Conservation (phyloP, 2,797 vertebrate genomes). For the Melanotaenia pygmaea region DNA sequence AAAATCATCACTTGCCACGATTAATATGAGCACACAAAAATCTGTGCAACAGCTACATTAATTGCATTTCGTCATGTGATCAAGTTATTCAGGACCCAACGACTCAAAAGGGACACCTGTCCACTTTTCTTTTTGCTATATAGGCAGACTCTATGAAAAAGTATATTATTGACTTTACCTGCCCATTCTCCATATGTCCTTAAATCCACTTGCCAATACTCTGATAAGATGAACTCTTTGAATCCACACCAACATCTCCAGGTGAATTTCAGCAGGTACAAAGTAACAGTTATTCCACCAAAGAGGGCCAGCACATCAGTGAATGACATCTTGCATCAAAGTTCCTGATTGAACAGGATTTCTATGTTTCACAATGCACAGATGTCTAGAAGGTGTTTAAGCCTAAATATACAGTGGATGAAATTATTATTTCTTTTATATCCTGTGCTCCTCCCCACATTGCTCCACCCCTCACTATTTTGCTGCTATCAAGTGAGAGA, state of each 20-base stretch:
- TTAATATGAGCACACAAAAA: not conserved
- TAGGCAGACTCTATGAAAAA: not conserved
- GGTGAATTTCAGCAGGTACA: slow-evolving; percentile 62
- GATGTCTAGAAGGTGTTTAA: not conserved
- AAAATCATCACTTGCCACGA: not conserved
- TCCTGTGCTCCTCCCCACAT: slow-evolving; percentile 52
- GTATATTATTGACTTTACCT: slow-evolving; percentile 67
- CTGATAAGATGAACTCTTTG: slow-evolving; percentile 72
- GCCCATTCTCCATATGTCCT: slow-evolving; percentile 81
- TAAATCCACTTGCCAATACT: slow-evolving; percentile 74
- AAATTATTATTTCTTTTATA: slow-evolving; percentile 21
- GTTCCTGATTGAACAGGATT: slow-evolving; percentile 12
- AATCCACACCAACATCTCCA: slow-evolving; percentile 80
- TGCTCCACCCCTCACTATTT: slow-evolving; percentile 48
- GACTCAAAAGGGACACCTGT: not conserved
- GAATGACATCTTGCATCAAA: slow-evolving; percentile 36
- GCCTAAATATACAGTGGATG: slow-evolving; percentile 20
- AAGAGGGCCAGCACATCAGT: slow-evolving; percentile 47
- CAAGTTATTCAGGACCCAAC: not conserved
- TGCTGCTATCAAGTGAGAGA: slow-evolving; percentile 11
- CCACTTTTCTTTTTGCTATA: not conserved
- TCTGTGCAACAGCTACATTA: not conserved
- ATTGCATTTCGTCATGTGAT: not conserved
- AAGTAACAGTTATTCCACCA: slow-evolving; percentile 61
- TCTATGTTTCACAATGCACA: not conserved